Base-by-base conservation (phyloP, 2,797 vertebrate genomes). In the Bufotes viridis region DNA sequence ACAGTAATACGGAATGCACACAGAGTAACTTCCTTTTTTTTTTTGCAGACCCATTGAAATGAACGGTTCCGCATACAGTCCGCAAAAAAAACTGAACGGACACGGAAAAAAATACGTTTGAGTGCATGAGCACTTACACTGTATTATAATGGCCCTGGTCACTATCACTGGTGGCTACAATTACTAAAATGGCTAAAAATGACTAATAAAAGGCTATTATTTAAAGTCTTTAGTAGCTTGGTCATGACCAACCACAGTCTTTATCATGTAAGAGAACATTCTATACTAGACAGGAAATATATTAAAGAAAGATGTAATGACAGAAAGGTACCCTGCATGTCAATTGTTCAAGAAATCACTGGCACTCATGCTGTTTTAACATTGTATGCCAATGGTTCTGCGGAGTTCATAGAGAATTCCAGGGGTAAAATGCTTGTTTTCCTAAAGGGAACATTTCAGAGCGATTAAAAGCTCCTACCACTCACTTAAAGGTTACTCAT, bases 401-500 rank as follows among this genome's bases (percentile, higher is more conserved):
- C 78, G 67, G 72, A 57, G 72, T 75, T 86, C 51, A n/a, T 8
- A 58, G 3, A 82, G 76, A 81, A 82, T 82, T 86, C 79, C 84
- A 89, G 72, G 84, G 88, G 84, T 81, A 86, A 76, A 89, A 89
- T 78, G 11, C 79, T 78, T 86, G 88, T 86, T 82, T 82, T 86
- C 72, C 61, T 82, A 55, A 86, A 79, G 63, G 53, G 79, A 82
- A 82, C 84, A 78, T 86, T 89, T 86, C 57, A 85, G 26, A 79
- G 88, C 83, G 79, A 86, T 82, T 89, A 86, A 80, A 82, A 85
- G 34, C 84, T 89, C 84, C 88, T 78, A 86, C 88, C 80, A 82
- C 84, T 89, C 61, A 89, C 84, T 89, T 82, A 82, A 89, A 89
- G 84, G 84, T 86, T 89, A 86, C n/a, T 60, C 74, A 79, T 89